A percentile compares a stretch with the other conserved stretches of the same genome.
Conservation (phyloP, 2,797 vertebrate species). For the Coreius guichenoti region DNA sequence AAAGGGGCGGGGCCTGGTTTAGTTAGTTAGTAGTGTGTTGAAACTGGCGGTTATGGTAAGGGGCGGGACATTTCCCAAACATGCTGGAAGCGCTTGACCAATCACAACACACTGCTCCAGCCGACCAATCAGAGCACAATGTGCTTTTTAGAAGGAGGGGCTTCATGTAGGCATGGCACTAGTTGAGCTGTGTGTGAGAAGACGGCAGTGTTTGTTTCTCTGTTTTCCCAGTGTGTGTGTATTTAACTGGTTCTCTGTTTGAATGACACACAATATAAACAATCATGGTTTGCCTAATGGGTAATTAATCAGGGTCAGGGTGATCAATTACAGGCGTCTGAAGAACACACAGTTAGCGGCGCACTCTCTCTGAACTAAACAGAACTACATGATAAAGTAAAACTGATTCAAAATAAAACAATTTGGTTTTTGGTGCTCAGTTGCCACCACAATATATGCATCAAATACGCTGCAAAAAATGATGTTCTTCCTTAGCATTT, state of each 20-base stretch:
- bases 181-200: neutral
- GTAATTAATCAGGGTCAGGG: conserved; percentile 72
- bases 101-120: too few species aligned
- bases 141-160: neutral
- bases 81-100: too few species aligned
- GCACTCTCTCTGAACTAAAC: neutral
- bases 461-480: neutral
- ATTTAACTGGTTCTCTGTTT: conserved; percentile 41
- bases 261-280: conserved; percentile 67
- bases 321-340: conserved; percentile 68
- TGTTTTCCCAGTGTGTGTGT: neutral
- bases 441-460: too few species aligned
- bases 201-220: neutral
- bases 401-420: neutral
- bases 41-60: too few species aligned
- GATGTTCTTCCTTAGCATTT: neutral
- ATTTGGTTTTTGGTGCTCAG: neutral
- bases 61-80: too few species aligned
- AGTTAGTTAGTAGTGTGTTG: too few species aligned
- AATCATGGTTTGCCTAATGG: conserved; percentile 67
- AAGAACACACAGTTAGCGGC: conserved; percentile 54
- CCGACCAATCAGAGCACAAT: too few species aligned
- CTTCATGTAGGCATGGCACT: neutral
- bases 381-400: conserved; percentile 6
- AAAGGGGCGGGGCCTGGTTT: too few species aligned